Evolutionary conservation across 2,888 invertebrate genomes (phyloP).

Genomic region (Sarcophaga subvicina): DNA sequence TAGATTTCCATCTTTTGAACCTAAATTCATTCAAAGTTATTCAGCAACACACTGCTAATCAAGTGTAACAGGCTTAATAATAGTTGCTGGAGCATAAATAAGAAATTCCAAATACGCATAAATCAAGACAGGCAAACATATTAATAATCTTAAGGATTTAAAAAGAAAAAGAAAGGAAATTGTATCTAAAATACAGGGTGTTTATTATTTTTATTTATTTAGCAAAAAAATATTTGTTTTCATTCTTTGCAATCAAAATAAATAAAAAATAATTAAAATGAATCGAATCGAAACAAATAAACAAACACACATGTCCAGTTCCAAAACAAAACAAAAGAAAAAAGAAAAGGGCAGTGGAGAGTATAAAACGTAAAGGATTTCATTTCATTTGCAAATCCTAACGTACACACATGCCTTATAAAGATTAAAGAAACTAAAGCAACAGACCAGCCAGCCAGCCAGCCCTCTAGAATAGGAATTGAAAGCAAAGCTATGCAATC

Average conservation of each 20-base stretch:
- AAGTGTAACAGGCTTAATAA: no score
- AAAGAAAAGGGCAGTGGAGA: background rate
- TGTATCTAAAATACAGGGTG: background rate
- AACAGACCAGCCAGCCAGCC: background rate
- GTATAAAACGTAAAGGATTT: constrained; percentile 14
- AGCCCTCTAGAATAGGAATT: constrained; percentile 6
- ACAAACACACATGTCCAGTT: constrained; percentile 43
- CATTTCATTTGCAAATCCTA: constrained; percentile 33
- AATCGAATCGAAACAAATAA: constrained; percentile 1
- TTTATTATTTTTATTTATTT: constrained; percentile 14
- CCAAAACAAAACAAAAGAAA: background rate
- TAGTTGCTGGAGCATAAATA: no score
- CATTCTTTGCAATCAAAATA: constrained; percentile 7
- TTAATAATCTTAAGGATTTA: constrained; percentile 31
- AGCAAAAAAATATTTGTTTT: constrained; percentile 10
- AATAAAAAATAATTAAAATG: constrained; percentile 39
- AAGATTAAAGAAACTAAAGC: constrained; percentile 4
- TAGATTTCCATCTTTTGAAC: no score
- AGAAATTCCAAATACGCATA: background rate
- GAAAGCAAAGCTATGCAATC: background rate
- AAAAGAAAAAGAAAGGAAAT: background rate
- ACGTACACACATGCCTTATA: background rate
- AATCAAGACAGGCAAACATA: constrained; percentile 11
- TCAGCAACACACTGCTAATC: no score
- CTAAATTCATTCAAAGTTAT: no score